Percentiles rank a stretch among this genome's conserved stretches.
These are phyloP conservation scores for Gymnobelideus leadbeateri DNA, from an alignment of 2,113 vertebrate genomes.

Conservation along the genomic window DNA sequence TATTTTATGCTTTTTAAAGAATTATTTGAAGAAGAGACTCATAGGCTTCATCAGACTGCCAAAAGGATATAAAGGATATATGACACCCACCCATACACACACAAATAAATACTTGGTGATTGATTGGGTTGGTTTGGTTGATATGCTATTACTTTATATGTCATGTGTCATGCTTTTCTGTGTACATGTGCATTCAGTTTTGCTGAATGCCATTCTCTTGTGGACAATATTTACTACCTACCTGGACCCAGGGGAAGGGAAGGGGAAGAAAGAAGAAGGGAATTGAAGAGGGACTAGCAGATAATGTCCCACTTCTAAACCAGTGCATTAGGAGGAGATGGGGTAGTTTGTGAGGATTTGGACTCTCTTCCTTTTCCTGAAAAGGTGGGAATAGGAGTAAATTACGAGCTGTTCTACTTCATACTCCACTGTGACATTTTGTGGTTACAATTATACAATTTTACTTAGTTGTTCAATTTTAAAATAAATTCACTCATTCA, in stretches of 20 bases:
- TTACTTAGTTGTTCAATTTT: not conserved
- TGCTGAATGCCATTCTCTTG: not conserved
- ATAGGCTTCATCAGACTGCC: not conserved
- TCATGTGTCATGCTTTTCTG: not conserved
- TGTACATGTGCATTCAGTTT: not conserved
- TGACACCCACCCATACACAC: not conserved
- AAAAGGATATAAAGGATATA: not conserved
- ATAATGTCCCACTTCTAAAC: not conserved
- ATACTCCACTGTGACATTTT: not conserved
- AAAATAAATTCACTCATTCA: not conserved
- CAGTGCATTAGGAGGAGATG: not conserved
- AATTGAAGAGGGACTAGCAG: not conserved
- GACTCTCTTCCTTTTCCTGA: not conserved
- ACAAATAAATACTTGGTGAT: not conserved
- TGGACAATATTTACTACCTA: not conserved
- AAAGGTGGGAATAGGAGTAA: not conserved
- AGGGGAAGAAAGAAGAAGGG: not conserved
- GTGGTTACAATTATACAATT: not conserved
- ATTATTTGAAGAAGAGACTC: not conserved
- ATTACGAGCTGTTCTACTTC: not conserved
- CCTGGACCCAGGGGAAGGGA: not conserved
- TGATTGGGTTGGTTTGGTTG: not conserved
- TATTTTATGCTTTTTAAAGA: not conserved
- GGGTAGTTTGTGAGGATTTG: not conserved
- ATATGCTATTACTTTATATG: not conserved